Conservation (phyloP, 2,113 vertebrate species). For the Sphyrna mokarran region DNA sequence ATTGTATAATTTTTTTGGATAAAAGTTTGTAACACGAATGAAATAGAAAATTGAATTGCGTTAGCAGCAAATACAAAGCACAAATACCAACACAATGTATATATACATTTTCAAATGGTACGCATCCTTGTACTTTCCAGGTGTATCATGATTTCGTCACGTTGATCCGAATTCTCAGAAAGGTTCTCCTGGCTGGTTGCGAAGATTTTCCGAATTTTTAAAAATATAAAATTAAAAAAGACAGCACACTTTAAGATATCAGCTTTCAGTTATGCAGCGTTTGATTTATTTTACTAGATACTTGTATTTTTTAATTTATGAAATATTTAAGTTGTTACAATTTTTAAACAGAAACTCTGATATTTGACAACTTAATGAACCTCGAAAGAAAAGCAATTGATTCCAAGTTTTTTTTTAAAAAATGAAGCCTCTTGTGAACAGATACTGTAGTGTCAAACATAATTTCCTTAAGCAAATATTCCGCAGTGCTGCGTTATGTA, state of each 20-base stretch:
- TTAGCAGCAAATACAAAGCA: neutral
- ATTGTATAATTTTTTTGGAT: neutral
- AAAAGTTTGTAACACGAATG: neutral
- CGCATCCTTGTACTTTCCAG: neutral
- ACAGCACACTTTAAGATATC: neutral
- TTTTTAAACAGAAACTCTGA: neutral
- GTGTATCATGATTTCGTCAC: neutral
- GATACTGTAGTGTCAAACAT: neutral
- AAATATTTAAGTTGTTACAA: neutral
- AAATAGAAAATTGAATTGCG: neutral
- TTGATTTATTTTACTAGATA: neutral
- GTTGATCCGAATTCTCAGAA: neutral
- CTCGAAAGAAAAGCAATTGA: neutral
- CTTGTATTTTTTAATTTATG: neutral
- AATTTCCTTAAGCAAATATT: neutral
- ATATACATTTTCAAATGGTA: neutral
- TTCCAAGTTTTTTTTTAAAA: neutral
- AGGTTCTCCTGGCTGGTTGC: neutral
- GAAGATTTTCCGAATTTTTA: neutral
- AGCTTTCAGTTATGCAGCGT: neutral
- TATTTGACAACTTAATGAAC: neutral
- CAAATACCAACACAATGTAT: neutral
- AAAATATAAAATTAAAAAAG: neutral
- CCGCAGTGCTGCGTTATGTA: neutral
- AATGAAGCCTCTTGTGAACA: neutral